A percentile compares a stretch with the other conserved stretches of the same genome.
Evolutionary conservation across 2,797 vertebrate species (phyloP).

Genomic region (Manis pentadactyla): DNA sequence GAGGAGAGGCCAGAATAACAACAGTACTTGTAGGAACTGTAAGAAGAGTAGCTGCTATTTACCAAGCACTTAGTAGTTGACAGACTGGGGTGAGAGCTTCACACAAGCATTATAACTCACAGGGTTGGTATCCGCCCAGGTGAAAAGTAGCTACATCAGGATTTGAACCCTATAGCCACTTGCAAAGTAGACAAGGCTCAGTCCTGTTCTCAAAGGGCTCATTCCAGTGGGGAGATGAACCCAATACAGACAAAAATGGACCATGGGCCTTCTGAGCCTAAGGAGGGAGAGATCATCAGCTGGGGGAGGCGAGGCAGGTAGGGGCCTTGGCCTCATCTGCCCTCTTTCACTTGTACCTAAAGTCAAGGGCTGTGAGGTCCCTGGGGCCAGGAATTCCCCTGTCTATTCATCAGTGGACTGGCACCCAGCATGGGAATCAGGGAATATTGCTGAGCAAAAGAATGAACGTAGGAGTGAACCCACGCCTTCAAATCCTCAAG

Average conservation of each 20-base stretch:
- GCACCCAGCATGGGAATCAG: neutral
- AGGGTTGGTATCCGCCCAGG: neutral
- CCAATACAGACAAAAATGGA: neutral
- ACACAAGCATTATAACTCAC: neutral
- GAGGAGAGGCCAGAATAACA: neutral
- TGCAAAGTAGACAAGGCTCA: neutral
- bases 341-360: neutral
- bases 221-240: neutral
- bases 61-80: accelerated
- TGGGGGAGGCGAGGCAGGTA: too few relatives aligned
- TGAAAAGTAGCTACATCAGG: neutral
- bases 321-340: neutral
- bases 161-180: neutral
- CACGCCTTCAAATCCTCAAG: neutral
- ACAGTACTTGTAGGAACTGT: neutral
- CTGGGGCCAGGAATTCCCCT: neutral
- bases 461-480: neutral
- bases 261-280: neutral
- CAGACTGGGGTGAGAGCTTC: neutral
- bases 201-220: neutral
- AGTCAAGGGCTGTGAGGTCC: neutral
- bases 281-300: neutral
- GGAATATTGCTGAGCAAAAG: neutral
- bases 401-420: neutral
- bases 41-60: neutral